Evolutionary conservation across 2,113 vertebrate genomes (phyloP), one percentile per base, ranked within the genome.

Genomic region (Glaucidium brasilianum): DNA sequence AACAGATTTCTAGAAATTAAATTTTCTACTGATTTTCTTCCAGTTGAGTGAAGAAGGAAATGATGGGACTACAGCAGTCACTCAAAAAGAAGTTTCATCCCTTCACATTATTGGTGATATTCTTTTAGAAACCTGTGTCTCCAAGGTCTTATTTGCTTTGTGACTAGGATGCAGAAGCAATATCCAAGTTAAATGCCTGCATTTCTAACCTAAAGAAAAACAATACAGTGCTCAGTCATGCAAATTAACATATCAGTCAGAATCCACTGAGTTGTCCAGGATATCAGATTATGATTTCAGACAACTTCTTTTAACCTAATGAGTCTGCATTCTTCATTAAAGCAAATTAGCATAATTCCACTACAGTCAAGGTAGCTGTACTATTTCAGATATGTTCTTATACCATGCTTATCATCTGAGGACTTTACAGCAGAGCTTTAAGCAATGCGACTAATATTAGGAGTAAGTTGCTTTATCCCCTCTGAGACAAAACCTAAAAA

Each of bases 151-250:
- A 88, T 69, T 35, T 77, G 43, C 34, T 27, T 71, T 17, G 11
- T 56, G 50, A 87, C 19, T 60, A 74, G 88, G 29, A 64, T 8
- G 30, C 26, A 71, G 60, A 77, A 81, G 34, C 39, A 93, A 55
- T 56, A 90, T n/a, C 22, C 12, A 78, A 81, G 19, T 6, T 30
- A 84, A 86, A 85, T 58, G 15, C 11, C 49, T 2, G 1, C 19
- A 78, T 75, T 91, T 91, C 39, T 88, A 76, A 67, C 47, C 35
- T 45, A 66, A 85, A 95, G 34, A 59, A 78, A 84, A 95, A 52
- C 0, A 1, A 21, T 53, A 68, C 2, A 4, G 3, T 76, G 26
- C 47, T 90, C 85, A 63, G 29, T 53, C 92, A 74, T 63, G 45
- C 60, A 81, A 92, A 82, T 45, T 52, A 59, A 32, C 1, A 0